Percentiles rank a stretch among this genome's conserved stretches.
Conservation (phyloP, 2,888 invertebrate species). For the Cerceris rybyensis region DNA sequence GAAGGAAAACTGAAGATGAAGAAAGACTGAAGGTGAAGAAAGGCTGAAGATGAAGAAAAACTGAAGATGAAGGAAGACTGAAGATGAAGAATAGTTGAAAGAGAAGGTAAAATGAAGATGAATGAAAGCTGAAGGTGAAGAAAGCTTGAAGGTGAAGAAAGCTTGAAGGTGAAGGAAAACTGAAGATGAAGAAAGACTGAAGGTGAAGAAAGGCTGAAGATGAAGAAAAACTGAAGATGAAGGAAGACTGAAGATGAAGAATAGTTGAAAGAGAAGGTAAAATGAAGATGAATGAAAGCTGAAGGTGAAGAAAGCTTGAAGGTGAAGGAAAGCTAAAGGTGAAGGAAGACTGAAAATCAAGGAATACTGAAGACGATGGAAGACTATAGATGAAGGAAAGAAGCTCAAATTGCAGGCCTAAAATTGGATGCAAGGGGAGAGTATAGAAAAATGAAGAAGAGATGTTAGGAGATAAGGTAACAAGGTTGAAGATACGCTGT, state of each 20-base stretch:
- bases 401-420: too few relatives aligned
- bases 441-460: too few relatives aligned
- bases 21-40: too few relatives aligned
- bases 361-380: too few relatives aligned
- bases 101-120: neutral
- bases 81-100: too few relatives aligned
- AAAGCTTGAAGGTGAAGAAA: neutral
- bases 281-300: neutral
- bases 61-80: neutral
- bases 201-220: too few relatives aligned
- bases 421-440: too few relatives aligned
- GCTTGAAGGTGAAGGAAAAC: neutral
- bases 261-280: too few relatives aligned
- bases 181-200: too few relatives aligned
- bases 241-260: neutral
- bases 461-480: too few relatives aligned
- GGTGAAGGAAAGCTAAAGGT: neutral
- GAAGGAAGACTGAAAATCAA: neutral
- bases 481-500: too few relatives aligned
- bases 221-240: neutral
- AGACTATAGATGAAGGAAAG: too few relatives aligned
- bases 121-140: neutral
- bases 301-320: neutral
- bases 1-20: neutral
- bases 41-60: neutral